Percentiles rank a stretch among this genome's conserved stretches.
Conservation (phyloP, 2,113 vertebrate genomes). For the Oostethus manadensis region DNA sequence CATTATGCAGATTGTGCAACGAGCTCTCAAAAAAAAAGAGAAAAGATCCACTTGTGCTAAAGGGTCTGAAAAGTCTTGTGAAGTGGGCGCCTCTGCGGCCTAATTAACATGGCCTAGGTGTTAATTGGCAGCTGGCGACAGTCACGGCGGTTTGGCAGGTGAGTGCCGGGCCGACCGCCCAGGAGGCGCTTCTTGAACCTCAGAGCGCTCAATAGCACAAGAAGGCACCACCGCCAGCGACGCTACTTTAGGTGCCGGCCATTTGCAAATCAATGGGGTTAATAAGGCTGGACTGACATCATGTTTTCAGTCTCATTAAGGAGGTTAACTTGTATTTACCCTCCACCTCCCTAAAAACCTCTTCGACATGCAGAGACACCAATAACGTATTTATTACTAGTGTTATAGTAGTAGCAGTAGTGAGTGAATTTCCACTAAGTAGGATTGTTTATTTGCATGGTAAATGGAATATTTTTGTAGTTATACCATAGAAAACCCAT, state of each 20-base stretch:
- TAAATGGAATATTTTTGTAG: no score
- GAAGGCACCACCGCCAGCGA: conserved; percentile 39
- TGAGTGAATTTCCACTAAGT: no score
- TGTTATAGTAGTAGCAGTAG: neutral
- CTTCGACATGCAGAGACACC: conserved; percentile 30
- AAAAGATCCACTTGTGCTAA: conserved; percentile 64
- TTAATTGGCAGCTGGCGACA: conserved; percentile 67
- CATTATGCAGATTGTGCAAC: conserved; percentile 57
- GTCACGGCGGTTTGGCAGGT: conserved; percentile 52
- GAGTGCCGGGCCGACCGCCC: conserved; percentile 29
- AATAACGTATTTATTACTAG: neutral
- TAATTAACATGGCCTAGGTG: conserved; percentile 75
- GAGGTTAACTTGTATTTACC: conserved; percentile 36
- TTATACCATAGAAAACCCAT: no score
- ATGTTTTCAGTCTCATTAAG: conserved; percentile 56
- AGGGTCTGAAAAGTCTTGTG: conserved; percentile 64
- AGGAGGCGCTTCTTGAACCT: conserved; percentile 54
- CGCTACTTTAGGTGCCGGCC: conserved; percentile 13
- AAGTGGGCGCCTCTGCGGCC: conserved; percentile 67
- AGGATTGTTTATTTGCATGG: no score
- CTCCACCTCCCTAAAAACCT: no score
- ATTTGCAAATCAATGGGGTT: conserved; percentile 72
- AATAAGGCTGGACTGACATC: conserved; percentile 68
- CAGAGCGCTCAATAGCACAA: conserved; percentile 47
- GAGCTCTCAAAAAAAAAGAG: conserved; percentile 45